Evolutionary conservation across 2,888 invertebrate genomes (phyloP), one percentile per base, ranked within the genome.

Genomic region (Rhynchonema sp.): DNA sequence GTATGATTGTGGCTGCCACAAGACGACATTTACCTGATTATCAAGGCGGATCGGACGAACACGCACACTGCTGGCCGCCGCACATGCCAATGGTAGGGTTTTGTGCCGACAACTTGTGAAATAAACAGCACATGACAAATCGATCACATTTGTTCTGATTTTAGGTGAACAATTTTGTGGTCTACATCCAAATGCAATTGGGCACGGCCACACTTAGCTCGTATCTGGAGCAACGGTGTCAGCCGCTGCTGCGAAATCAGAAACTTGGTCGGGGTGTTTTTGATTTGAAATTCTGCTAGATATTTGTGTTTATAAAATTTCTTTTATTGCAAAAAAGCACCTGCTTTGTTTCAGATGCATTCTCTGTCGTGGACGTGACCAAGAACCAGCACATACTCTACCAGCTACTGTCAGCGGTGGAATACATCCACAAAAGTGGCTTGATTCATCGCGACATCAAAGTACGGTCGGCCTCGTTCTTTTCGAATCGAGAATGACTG

Each of bases 391-490:
- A 67, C 61, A 66, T 71, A 64, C 68, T 73, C 52, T 64, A 67
- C 56, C 72, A 74, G 63, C 65, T 75, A 30, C 62, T 76, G 46
- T 67, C 70, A 46, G 75, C 72, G 13, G 69, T 76, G 6, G 69
- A 71, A 46, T 74, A 72, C 62, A 72, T 76, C 22, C 76, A 76
- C 65, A 65, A 65, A 1, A 66, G 70, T 46, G 69, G 70, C 23
- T 60, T 76, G n/a, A 73, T 76, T 26, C 76, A 76, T 63, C 68
- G 76, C 55, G 76, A 76, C 65, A 64, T 76, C n/a, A 76, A 76
- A 68, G 65, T 64, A 6, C n/a, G n/a, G n/a, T n/a, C n/a, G n/a
- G n/a, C n/a, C n/a, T n/a, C n/a, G n/a, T n/a, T n/a, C n/a, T n/a
- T n/a, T n/a, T n/a, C n/a, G n/a, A n/a, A n/a, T n/a, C n/a, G n/a